Evolutionary conservation across 2,797 vertebrate genomes (phyloP).

Genomic region (Neomorphus geoffroyi): DNA sequence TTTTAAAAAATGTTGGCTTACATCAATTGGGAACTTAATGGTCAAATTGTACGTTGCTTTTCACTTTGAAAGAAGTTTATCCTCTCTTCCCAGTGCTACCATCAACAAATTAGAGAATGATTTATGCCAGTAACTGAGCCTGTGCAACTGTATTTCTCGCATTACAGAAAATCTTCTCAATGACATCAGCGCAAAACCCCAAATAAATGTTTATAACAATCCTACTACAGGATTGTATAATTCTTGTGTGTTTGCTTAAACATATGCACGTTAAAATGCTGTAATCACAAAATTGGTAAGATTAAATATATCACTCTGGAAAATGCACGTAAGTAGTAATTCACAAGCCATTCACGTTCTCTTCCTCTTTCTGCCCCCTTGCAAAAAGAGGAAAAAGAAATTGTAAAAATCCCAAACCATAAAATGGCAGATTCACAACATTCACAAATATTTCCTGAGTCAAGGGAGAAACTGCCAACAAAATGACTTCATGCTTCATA

Average conservation of each 20-base stretch:
- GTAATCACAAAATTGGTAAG: neutral
- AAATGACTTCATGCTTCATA: slow-evolving; percentile 20
- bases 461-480: slow-evolving; percentile 35
- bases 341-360: neutral
- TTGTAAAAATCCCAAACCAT: slow-evolving; percentile 30
- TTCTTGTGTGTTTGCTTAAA: neutral
- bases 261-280: neutral
- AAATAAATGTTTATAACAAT: neutral
- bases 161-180: neutral
- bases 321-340: neutral
- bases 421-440: slow-evolving; percentile 46
- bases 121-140: slow-evolving; percentile 19
- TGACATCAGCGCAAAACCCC: neutral
- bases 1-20: neutral
- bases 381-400: slow-evolving; percentile 20
- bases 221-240: neutral
- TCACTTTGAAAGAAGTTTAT: slow-evolving; percentile 2
- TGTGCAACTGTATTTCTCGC: slow-evolving; percentile 8
- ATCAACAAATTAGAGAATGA: slow-evolving; percentile 1
- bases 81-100: neutral
- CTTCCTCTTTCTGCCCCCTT: neutral
- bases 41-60: slow-evolving; percentile 6
- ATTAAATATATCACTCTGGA: neutral
- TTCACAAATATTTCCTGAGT: slow-evolving; percentile 43
- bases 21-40: neutral